Evolutionary conservation across 2,888 invertebrate genomes (phyloP), one percentile per base, ranked within the genome.

Genomic region (Exocentrus adspersus): DNA sequence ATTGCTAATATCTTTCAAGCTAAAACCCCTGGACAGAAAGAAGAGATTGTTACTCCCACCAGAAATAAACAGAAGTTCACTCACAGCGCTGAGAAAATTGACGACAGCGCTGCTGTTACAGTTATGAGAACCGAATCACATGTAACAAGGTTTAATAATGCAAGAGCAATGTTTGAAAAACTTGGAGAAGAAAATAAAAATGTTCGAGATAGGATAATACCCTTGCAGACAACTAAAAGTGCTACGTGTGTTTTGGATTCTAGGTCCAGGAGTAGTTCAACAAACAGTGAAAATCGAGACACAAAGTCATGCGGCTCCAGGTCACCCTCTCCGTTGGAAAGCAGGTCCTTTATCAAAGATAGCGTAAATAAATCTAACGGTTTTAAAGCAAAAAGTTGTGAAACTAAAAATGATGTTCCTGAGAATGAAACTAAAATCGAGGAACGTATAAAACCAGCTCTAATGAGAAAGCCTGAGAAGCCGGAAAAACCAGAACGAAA

Each of bases 91-190:
- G 70, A 73, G 21, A 75, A 72, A 51, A 42, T 69, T 32, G 72
- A 73, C 17, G 77, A 76, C 17, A 81, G 72, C 78, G 71, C 79
- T 1, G 69, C 68, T 9, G 91, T 90, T 37, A 90, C 91, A 9
- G 92, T 93, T 46, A 92, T 92, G 64, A 87, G 95, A 68, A 93
- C 94, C 14, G 94, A 95, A 83, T 94, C 94, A 77, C 95, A 95
- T 80, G 89, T 94, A 76, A 92, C 94, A n/a, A 62, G 68, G 12
- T 95, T 95, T 81, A 95, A 96, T 82, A 94, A 92, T 82, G 95
- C 95, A 1, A 87, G 95, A 67, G 95, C 96, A 42, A 86, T 96
- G 60, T 96, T 96, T 81, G 95, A 96, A 82, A 95, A 95, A 79
- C 85, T 96, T 69, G 91, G 94, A 74, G 87, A 92, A 81, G 90